Conservation (phyloP, 1,140 invertebrate genomes). For the Eueides isabella region DNA sequence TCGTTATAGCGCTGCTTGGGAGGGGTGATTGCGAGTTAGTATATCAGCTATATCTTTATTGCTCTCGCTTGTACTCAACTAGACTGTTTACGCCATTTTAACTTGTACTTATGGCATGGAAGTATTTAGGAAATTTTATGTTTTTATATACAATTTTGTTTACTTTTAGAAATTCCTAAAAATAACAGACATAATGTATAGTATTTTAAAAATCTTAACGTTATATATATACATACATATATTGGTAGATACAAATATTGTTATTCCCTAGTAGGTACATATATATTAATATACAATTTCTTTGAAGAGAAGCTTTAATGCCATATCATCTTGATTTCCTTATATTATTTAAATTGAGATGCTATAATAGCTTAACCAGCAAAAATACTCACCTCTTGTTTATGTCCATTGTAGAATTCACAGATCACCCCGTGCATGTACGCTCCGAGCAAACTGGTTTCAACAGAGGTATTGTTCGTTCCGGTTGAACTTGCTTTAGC, state of each 20-base stretch:
- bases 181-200: too few species aligned
- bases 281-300: too few species aligned
- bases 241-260: too few species aligned
- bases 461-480: constrained; percentile 20
- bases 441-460: constrained; percentile 15
- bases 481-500: background rate
- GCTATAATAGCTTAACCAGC: background rate
- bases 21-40: constrained; percentile 18
- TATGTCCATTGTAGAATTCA: background rate
- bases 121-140: background rate
- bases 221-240: too few species aligned
- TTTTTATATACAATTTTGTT: background rate
- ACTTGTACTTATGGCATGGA: background rate
- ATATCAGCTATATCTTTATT: constrained; percentile 17
- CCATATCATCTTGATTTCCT: too few species aligned
- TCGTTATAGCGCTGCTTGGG: constrained; percentile 26
- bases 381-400: constrained; percentile 4
- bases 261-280: too few species aligned
- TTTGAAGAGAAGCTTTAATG: too few species aligned
- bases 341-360: background rate
- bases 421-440: constrained; percentile 12
- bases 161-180: too few species aligned
- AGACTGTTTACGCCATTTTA: background rate
- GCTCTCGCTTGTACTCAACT: background rate
- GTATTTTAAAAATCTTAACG: too few species aligned